These are phyloP conservation scores for Botia almorhae DNA, from an alignment of 2,797 vertebrate species.

Conservation along the genomic window DNA sequence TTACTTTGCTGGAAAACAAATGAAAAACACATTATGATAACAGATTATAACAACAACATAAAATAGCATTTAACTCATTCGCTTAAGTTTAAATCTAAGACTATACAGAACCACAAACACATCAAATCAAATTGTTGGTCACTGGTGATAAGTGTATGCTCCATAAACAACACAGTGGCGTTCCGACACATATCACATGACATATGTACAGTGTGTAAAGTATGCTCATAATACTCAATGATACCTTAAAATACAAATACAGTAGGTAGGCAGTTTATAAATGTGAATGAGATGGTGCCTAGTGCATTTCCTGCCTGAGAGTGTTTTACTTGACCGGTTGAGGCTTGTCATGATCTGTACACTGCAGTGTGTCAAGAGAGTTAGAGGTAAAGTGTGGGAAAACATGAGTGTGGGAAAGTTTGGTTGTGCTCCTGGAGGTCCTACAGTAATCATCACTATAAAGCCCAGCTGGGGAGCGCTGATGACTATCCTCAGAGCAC, in stretches of 20 bases:
- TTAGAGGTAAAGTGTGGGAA: slow-evolving; percentile 13
- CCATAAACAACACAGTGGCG: too few relatives aligned
- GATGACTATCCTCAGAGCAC: slow-evolving; percentile 37
- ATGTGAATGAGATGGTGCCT: neutral
- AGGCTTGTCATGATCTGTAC: slow-evolving; percentile 27
- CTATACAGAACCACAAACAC: neutral
- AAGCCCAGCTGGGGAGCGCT: slow-evolving; percentile 26
- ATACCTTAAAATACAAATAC: neutral
- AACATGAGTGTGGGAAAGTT: slow-evolving; percentile 44
- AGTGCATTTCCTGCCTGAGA: neutral
- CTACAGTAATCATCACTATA: slow-evolving; percentile 47
- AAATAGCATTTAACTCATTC: neutral
- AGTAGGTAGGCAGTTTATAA: neutral
- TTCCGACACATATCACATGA: too few relatives aligned
- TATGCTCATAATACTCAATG: neutral
- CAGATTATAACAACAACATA: neutral
- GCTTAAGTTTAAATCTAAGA: neutral
- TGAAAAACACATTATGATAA: neutral
- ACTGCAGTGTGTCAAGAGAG: slow-evolving; percentile 18
- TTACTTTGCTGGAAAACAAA: neutral
- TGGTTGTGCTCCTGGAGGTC: slow-evolving; percentile 32
- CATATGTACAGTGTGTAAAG: too few relatives aligned
- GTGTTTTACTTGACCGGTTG: slow-evolving; percentile 1
- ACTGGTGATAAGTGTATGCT: too few relatives aligned
- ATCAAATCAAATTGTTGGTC: neutral